These are phyloP conservation scores for Puntigrus tetrazona DNA, from an alignment of 2,113 vertebrate genomes.

Conservation along the genomic window DNA sequence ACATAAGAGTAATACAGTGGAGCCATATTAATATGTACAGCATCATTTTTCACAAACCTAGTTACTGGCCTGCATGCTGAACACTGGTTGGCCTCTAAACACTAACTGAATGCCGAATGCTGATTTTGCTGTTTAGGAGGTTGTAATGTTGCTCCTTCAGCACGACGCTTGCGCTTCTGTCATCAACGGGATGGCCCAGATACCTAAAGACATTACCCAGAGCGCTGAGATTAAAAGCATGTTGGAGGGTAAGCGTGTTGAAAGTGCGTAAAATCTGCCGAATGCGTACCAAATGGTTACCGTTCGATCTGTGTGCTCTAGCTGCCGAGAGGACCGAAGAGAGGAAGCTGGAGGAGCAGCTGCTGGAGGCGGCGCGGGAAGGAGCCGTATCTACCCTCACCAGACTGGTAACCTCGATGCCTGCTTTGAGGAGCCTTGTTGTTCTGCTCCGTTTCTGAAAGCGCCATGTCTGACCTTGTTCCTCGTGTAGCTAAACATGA, in stretches of 20 bases:
- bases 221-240: slow-evolving; percentile 89
- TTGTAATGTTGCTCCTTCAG: slow-evolving; percentile 92
- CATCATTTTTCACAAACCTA: not conserved
- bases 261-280: not conserved
- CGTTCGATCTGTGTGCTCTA: slow-evolving; percentile 58
- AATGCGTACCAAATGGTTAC: not conserved
- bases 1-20: no score
- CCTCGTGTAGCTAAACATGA: slow-evolving; percentile 81
- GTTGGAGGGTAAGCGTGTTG: slow-evolving; percentile 84
- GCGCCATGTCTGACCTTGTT: not conserved
- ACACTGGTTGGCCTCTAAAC: not conserved
- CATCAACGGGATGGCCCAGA: slow-evolving; percentile 92
- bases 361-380: slow-evolving; percentile 88
- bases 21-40: not conserved
- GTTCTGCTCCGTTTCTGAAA: not conserved
- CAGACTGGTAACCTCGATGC: slow-evolving; percentile 78
- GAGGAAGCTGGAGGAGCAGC: slow-evolving; percentile 88
- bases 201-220: slow-evolving; percentile 89
- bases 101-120: not conserved
- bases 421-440: not conserved
- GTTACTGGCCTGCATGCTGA: not conserved
- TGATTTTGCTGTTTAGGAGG: slow-evolving; percentile 78
- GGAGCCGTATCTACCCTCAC: slow-evolving; percentile 80
- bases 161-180: slow-evolving; percentile 84
- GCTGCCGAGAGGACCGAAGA: slow-evolving; percentile 93